phyloP scores from a whole-genome alignment of 2,888 invertebrate genomes.

The Augochlorella aurata region DNA sequence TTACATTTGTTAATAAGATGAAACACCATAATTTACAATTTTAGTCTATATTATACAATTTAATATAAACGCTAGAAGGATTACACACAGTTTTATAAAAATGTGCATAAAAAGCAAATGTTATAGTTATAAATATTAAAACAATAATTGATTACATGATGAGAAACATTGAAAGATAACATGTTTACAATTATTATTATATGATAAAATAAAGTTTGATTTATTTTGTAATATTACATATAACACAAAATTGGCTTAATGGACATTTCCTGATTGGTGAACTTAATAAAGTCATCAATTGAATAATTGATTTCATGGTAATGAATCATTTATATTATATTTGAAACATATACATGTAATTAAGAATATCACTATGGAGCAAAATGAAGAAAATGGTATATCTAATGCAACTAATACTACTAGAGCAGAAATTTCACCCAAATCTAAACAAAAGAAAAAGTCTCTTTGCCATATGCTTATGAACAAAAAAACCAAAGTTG shows the following conservation, averaged over 20 bases:
- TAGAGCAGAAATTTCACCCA: conserved; percentile 74
- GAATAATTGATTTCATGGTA: conserved; percentile 23
- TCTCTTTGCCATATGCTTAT: conserved; percentile 80
- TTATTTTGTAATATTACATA: conserved; percentile 18
- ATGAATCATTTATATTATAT: conserved; percentile 34
- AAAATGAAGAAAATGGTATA: conserved; percentile 66
- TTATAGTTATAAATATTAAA: background rate
- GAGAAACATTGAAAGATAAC: background rate
- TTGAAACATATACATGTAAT: conserved; percentile 30
- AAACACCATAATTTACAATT: conserved; percentile 35
- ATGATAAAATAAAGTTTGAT: background rate
- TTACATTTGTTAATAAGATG: conserved; percentile 35
- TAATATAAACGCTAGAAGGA: conserved; percentile 19
- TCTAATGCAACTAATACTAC: conserved; percentile 55
- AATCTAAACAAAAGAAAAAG: conserved; percentile 79
- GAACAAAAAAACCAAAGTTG: conserved; percentile 80
- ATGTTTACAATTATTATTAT: conserved; percentile 10
- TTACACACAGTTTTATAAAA: conserved; percentile 22
- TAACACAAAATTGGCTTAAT: background rate
- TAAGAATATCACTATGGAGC: conserved; percentile 71
- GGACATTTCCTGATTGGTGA: conserved; percentile 13
- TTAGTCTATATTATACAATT: conserved; percentile 43
- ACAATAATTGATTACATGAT: background rate
- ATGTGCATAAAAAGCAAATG: conserved; percentile 6
- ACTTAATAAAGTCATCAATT: background rate